Conservation (phyloP, 1,140 invertebrate genomes). For the Microplitis demolitor region DNA sequence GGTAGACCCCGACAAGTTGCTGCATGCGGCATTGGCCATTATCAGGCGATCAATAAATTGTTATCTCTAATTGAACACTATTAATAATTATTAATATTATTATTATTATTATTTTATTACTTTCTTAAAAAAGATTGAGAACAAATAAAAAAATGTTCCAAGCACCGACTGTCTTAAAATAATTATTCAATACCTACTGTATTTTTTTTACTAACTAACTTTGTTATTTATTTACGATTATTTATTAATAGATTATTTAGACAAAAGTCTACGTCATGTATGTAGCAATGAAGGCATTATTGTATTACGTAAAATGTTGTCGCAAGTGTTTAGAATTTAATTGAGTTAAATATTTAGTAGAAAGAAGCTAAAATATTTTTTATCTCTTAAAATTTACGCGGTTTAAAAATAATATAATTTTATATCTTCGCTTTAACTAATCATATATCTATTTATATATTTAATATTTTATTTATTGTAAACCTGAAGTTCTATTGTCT, state of each 20-base stretch:
- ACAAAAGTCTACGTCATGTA: slow-evolving; percentile 15
- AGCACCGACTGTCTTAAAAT: background rate
- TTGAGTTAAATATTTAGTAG: background rate
- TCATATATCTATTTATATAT: background rate
- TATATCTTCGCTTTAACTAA: background rate
- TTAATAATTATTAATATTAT: slow-evolving; percentile 23
- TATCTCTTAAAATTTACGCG: background rate
- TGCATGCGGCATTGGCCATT: slow-evolving; percentile 31
- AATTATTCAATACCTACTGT: background rate
- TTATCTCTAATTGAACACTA: slow-evolving; percentile 29
- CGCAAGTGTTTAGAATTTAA: background rate
- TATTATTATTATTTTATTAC: slow-evolving; percentile 26
- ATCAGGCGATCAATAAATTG: slow-evolving; percentile 28
- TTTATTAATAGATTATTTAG: slow-evolving; percentile 2
- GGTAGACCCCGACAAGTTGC: slow-evolving; percentile 26
- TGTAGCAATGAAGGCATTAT: slow-evolving; percentile 16
- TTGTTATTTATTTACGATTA: background rate
- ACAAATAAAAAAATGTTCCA: slow-evolving; percentile 16
- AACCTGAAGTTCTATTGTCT: slow-evolving; percentile 45
- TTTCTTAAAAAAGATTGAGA: slow-evolving; percentile 20
- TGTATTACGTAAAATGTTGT: background rate
- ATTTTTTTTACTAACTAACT: background rate
- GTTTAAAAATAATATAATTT: background rate
- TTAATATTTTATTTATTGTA: background rate
- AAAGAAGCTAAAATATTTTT: background rate